These are phyloP conservation scores for Pyrgilauda ruficollis DNA, from an alignment of 2,113 vertebrate species.

Conservation along the genomic window DNA sequence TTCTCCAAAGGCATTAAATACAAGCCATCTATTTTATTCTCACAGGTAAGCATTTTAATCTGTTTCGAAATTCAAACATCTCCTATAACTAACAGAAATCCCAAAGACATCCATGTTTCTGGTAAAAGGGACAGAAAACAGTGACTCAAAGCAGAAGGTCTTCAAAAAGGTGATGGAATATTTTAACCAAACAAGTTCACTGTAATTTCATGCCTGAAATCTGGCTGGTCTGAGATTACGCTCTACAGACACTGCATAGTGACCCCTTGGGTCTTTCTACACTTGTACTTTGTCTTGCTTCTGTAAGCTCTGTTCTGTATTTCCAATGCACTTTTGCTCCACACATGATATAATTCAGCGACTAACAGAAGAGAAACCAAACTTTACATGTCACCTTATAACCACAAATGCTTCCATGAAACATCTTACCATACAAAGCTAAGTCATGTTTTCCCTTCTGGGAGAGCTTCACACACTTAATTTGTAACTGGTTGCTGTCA, in stretches of 20 bases:
- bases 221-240: neutral
- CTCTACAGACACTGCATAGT: neutral
- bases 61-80: neutral
- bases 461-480: neutral
- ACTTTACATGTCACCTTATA: neutral
- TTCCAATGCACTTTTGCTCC: neutral
- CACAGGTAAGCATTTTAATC: neutral
- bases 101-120: neutral
- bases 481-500: neutral
- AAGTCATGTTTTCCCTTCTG: neutral
- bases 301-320: neutral
- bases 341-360: neutral
- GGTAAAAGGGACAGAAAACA: neutral
- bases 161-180: neutral
- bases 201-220: neutral
- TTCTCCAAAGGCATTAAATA: neutral
- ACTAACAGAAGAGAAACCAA: neutral
- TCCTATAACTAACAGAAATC: neutral
- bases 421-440: neutral
- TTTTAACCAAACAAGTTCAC: neutral
- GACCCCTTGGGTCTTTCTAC: neutral
- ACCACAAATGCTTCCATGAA: neutral
- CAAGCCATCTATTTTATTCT: neutral
- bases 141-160: neutral
- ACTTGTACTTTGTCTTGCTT: neutral